Evolutionary conservation across 2,888 invertebrate species (phyloP).

Genomic region (Drosophila kanekoi): DNA sequence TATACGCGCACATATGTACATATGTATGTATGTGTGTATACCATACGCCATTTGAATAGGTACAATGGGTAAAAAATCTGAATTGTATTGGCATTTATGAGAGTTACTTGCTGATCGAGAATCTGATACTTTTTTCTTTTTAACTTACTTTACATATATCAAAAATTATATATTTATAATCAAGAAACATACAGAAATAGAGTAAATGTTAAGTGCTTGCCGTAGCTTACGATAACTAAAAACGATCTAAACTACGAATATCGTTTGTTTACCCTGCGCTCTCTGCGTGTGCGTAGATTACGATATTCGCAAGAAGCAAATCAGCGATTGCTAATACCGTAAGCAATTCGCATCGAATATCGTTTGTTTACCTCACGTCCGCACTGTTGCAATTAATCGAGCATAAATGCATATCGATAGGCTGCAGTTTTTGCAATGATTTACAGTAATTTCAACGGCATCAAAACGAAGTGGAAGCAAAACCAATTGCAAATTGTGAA

Average conservation of each 20-base stretch:
- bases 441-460: not conserved
- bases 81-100: too few species aligned
- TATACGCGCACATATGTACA: not conserved
- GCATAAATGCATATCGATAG: not conserved
- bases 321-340: not conserved
- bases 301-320: not conserved
- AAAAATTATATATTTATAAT: too few species aligned
- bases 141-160: too few species aligned
- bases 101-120: too few species aligned
- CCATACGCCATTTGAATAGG: not conserved
- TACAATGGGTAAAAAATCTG: too few species aligned
- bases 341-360: too few species aligned
- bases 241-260: not conserved
- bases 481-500: not conserved
- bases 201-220: too few species aligned
- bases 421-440: too few species aligned
- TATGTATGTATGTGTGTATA: not conserved
- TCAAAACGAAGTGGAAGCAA: not conserved
- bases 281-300: not conserved
- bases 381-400: constrained; percentile 2
- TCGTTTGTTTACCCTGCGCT: constrained; percentile 8
- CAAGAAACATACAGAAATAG: too few species aligned
- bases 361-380: not conserved
- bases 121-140: too few species aligned
- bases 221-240: too few species aligned